Conservation (phyloP, 92 coral and sea anemone genomes). For the Epizoanthus fatuus region DNA sequence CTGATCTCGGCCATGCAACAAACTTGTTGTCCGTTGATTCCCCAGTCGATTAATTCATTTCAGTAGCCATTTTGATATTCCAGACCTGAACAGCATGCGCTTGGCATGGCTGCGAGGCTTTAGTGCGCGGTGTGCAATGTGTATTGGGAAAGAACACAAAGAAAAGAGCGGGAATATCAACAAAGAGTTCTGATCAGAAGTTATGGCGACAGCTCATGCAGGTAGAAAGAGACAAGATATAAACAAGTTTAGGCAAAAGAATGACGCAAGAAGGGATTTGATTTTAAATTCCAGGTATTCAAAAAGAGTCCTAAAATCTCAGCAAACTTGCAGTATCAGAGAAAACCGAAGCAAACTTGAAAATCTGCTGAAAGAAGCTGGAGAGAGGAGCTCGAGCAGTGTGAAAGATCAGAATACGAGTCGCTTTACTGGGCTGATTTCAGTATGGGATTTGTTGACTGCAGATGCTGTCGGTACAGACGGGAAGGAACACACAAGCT, state of each 20-base stretch:
- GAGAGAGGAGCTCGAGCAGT: not conserved
- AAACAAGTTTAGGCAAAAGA: not conserved
- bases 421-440: not conserved
- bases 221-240: too few relatives aligned
- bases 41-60: not conserved
- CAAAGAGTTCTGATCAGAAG: not conserved
- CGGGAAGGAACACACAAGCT: not conserved
- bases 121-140: too few relatives aligned
- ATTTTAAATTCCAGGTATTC: not conserved
- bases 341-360: not conserved
- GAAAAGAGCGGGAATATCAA: not conserved
- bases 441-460: not conserved
- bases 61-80: not conserved
- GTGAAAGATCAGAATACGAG: not conserved
- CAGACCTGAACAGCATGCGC: not conserved
- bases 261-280: not conserved
- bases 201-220: not conserved
- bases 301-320: not conserved
- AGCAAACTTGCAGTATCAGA: not conserved
- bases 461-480: not conserved
- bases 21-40: not conserved
- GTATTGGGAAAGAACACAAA: not conserved
- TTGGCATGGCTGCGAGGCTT: not conserved
- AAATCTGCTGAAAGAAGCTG: not conserved
- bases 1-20: not conserved